Conservation (phyloP, 2,797 vertebrate species). For the Hydrolagus colliei region DNA sequence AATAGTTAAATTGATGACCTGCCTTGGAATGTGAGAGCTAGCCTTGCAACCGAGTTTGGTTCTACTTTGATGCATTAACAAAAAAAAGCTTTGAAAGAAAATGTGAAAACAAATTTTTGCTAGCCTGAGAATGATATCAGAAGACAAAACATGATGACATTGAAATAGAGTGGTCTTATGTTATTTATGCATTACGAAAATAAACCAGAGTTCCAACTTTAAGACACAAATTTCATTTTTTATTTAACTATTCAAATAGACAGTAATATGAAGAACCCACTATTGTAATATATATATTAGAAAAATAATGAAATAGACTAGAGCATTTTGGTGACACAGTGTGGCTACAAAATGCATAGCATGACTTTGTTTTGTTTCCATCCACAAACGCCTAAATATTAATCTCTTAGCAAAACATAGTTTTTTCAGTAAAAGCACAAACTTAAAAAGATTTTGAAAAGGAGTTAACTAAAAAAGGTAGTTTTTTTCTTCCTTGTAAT, state of each 20-base stretch:
- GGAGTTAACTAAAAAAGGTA: no score
- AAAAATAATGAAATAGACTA: neutral
- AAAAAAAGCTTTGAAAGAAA: neutral
- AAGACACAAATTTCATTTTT: constrained; percentile 29
- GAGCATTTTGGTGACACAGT: constrained; percentile 12
- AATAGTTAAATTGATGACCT: no score
- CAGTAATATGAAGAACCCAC: neutral
- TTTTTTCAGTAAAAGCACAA: neutral
- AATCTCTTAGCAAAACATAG: neutral
- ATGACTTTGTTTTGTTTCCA: neutral
- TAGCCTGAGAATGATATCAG: neutral
- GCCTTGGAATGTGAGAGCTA: no score
- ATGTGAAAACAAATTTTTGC: no score
- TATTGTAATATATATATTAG: neutral
- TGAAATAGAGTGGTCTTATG: neutral
- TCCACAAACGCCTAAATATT: neutral
- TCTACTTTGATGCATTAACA: neutral
- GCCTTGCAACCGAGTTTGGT: no score
- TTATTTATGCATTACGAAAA: constrained; percentile 29
- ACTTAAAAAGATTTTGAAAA: neutral
- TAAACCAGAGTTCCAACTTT: constrained; percentile 29
- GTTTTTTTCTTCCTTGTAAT: neutral
- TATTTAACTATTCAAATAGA: constrained; percentile 20
- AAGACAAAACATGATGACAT: neutral
- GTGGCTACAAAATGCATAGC: constrained; percentile 18